Conservation (phyloP, 2,888 invertebrate genomes). For the Xanthorhoe spadicearia region DNA sequence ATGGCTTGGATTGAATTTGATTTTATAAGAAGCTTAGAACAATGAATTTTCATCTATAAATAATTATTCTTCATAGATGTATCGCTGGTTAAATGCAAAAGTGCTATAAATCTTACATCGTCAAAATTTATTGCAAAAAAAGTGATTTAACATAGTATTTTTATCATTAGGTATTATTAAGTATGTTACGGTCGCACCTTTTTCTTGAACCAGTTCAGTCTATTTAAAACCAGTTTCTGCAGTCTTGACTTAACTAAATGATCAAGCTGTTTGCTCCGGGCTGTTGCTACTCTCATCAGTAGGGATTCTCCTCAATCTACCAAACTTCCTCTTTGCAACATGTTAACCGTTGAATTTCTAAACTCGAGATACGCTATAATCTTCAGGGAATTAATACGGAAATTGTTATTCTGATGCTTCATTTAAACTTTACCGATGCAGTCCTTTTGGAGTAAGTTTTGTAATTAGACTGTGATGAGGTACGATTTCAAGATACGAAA, state of each 20-base stretch:
- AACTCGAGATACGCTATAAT: conserved; percentile 68
- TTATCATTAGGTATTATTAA: no score
- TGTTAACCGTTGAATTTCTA: conserved; percentile 65
- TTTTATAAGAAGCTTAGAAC: no score
- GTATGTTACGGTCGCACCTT: no score
- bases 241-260: background rate
- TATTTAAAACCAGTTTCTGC: background rate
- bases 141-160: no score
- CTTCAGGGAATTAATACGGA: conserved; percentile 61
- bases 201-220: no score
- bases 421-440: conserved; percentile 52
- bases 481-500: conserved; percentile 22
- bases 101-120: no score
- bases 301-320: conserved; percentile 67
- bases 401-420: conserved; percentile 60
- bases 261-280: background rate
- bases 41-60: no score
- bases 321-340: conserved; percentile 70
- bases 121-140: no score
- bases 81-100: no score
- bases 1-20: background rate
- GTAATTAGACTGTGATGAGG: conserved; percentile 37
- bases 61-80: no score
- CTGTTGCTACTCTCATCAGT: conserved; percentile 56
- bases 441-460: conserved; percentile 49